phyloP scores from a whole-genome alignment of 2,113 vertebrate genomes.

The Boulengeromyrus knoepffleri region DNA sequence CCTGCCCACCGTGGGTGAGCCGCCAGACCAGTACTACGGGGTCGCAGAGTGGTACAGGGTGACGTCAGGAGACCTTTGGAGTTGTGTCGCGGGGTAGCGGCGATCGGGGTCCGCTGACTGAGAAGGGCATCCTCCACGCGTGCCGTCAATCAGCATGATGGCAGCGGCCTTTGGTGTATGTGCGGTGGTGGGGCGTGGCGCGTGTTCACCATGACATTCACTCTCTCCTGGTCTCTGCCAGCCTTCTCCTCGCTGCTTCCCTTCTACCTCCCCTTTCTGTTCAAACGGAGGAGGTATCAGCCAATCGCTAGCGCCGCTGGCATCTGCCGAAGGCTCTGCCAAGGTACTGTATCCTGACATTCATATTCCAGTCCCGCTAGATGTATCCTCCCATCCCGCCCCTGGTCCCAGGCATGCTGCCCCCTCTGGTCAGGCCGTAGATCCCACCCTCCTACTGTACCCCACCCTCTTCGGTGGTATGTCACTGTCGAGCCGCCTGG shows the following conservation, averaged over 20 bases:
- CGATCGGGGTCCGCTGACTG: neutral
- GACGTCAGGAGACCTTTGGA: neutral
- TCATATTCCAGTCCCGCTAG: conserved; percentile 37
- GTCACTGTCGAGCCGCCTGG: neutral
- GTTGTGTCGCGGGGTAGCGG: neutral
- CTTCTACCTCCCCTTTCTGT: conserved; percentile 97
- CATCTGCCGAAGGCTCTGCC: conserved; percentile 90
- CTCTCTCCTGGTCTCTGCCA: conserved; percentile 81
- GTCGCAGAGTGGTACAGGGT: neutral
- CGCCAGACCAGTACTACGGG: neutral
- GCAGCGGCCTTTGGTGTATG: neutral
- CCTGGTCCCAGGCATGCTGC: neutral
- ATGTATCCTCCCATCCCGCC: conserved; percentile 18
- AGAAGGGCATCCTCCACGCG: neutral
- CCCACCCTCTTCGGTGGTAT: neutral
- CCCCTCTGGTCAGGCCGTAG: neutral
- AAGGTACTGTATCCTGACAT: conserved; percentile 85
- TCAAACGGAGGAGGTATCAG: conserved; percentile 99
- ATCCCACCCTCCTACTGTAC: neutral
- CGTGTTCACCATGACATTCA: conserved; percentile 68
- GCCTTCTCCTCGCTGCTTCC: conserved; percentile 92
- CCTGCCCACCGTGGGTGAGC: neutral
- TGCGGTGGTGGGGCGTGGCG: neutral
- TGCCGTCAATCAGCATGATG: neutral
- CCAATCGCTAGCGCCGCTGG: conserved; percentile 84